Conservation (phyloP, 2,113 vertebrate species). For the Dromiciops gliroides region DNA sequence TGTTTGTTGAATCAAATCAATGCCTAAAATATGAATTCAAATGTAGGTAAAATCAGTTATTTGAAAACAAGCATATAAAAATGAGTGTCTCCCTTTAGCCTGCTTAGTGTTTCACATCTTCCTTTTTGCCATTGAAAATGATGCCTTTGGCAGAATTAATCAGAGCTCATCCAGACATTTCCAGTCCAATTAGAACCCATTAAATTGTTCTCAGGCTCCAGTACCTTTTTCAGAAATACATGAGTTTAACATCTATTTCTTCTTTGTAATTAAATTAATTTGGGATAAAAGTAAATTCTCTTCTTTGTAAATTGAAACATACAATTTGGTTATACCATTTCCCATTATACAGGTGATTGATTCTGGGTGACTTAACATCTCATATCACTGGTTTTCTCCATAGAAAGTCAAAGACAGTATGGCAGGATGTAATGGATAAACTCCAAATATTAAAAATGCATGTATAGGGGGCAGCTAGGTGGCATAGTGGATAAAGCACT, state of each 20-base stretch:
- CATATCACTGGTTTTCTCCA: conserved; percentile 43
- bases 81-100: conserved; percentile 13
- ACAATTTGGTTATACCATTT: conserved; percentile 37
- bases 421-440: not conserved
- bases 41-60: not conserved
- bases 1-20: not conserved
- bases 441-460: conserved; percentile 14
- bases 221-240: conserved; percentile 1
- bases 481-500: too few species aligned
- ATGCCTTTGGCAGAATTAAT: conserved; percentile 50
- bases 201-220: conserved; percentile 35
- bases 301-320: conserved; percentile 43
- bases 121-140: conserved; percentile 8
- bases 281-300: conserved; percentile 50
- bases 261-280: conserved; percentile 54
- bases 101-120: not conserved
- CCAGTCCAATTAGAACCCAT: conserved; percentile 58
- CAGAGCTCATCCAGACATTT: conserved; percentile 53
- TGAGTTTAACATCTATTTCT: conserved; percentile 33
- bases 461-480: too few species aligned
- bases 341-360: conserved; percentile 33
- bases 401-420: conserved; percentile 28
- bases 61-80: conserved; percentile 4
- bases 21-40: not conserved
- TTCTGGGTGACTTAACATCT: conserved; percentile 39